Evolutionary conservation across 35 echinoderm and acorn worm species (phyloP), one percentile per base, ranked within the genome.

Genomic region (Strongylocentrotus purpuratus): DNA sequence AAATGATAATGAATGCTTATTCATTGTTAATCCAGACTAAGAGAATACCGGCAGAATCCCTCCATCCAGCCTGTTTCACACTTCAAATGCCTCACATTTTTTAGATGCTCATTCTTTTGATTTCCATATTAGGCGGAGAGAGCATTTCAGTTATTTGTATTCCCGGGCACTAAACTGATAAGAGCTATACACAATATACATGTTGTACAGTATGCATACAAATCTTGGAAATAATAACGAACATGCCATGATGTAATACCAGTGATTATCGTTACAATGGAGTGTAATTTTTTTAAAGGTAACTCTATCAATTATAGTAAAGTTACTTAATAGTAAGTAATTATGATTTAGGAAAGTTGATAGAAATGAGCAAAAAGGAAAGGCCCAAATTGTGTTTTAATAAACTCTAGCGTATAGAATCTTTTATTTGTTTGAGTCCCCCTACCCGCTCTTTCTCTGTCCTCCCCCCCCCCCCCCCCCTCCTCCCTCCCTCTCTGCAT

Each of bases 71-170:
- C 33, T 41, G 87, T 33, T 89, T 89, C 87, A 89, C 87, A 89
- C 87, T 89, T 89, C 45, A 46, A 46, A 89, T 89, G 87, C 87
- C 87, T 89, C 32, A 89, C 33, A 89, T 89, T 89, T 89, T 46
- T 45, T 45, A 46, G 33, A 89, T 89, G 32, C 87, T 45, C 45
- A 45, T 89, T 45, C 87, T 45, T 33, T 89, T 33, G 45, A 45
- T 89, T 45, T 89, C 87, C 87, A 89, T 89, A 89, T 89, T 89
- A 89, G 87, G 32, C 45, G 25, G 45, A 89, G 15, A 41, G 65
- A 28, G 65, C 65, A 78, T 78, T 78, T 78, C 65, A n/a, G 20
- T 22, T 78, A 78, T 78, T 78, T 78, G 65, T 78, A 78, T 78
- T 78, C 65, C 65, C 65, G 0, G 65, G 7, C 65, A 78, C 65